Evolutionary conservation across 2,888 invertebrate species (phyloP).

Genomic region (Nebria salina): DNA sequence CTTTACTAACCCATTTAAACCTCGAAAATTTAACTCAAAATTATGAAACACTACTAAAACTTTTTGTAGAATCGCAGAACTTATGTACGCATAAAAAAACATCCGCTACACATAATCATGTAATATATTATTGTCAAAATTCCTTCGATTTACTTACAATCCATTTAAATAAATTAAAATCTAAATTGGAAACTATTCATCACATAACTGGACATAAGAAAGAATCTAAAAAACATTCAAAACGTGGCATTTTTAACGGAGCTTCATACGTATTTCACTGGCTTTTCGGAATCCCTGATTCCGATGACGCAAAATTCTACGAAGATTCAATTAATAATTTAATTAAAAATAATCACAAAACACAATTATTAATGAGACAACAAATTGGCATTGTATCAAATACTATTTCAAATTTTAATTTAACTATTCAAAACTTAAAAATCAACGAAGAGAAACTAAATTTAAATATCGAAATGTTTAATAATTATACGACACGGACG

Average conservation of each 20-base stretch:
- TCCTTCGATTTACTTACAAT: neutral
- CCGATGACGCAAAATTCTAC: constrained; percentile 5
- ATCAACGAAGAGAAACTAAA: neutral
- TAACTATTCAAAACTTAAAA: neutral
- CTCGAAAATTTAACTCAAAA: neutral
- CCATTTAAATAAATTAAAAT: neutral
- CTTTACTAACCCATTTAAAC: constrained; percentile 1
- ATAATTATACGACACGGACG: neutral
- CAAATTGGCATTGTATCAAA: neutral
- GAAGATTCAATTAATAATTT: constrained; percentile 3
- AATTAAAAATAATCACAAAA: neutral
- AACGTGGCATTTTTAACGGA: constrained; percentile 4
- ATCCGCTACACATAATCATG: neutral
- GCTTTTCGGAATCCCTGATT: constrained; percentile 10
- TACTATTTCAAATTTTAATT: constrained; percentile 10
- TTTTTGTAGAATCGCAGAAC: neutral
- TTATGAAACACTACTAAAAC: neutral
- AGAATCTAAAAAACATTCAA: neutral
- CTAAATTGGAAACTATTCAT: neutral
- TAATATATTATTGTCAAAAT: neutral
- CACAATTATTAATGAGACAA: constrained; percentile 6
- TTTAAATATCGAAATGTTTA: neutral
- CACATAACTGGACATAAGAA: neutral
- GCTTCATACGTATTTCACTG: neutral
- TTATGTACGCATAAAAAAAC: constrained; percentile 2